Conservation (phyloP, 2,888 invertebrate species). For the Pilophorus perplexus region DNA sequence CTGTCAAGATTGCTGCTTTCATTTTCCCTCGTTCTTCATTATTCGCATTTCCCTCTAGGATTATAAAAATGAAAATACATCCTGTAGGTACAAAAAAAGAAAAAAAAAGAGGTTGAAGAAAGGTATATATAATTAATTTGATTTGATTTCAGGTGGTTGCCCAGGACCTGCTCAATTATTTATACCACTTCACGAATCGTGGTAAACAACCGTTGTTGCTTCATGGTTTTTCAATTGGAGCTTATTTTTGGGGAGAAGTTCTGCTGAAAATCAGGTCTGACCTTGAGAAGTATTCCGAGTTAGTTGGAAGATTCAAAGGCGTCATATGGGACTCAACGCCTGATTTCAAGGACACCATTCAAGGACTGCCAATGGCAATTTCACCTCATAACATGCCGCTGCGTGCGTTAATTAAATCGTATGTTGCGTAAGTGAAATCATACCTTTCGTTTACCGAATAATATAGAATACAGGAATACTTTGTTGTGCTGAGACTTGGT, state of each 20-base stretch:
- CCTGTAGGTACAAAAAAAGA: too few species aligned
- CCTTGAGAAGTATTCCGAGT: conserved; percentile 49
- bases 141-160: conserved; percentile 51
- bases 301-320: conserved; percentile 46
- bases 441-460: too few species aligned
- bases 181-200: conserved; percentile 49
- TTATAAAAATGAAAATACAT: too few species aligned
- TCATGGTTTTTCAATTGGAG: conserved; percentile 56
- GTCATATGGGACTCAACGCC: conserved; percentile 53
- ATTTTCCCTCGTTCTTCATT: too few species aligned
- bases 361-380: conserved; percentile 66
- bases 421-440: conserved; percentile 60
- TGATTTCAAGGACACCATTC: conserved; percentile 67
- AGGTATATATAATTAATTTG: too few species aligned
- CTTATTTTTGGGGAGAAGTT: conserved; percentile 55
- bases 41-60: too few species aligned
- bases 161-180: conserved; percentile 51
- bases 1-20: too few species aligned
- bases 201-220: conserved; percentile 52
- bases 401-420: conserved; percentile 64
- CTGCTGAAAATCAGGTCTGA: conserved; percentile 49
- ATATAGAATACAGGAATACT: too few species aligned
- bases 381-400: conserved; percentile 69
- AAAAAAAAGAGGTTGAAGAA: too few species aligned
- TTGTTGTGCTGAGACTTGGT: too few species aligned